Evolutionary conservation across 2,797 vertebrate genomes (phyloP), one percentile per base, ranked within the genome.

Genomic region (Enteromius viviparus): DNA sequence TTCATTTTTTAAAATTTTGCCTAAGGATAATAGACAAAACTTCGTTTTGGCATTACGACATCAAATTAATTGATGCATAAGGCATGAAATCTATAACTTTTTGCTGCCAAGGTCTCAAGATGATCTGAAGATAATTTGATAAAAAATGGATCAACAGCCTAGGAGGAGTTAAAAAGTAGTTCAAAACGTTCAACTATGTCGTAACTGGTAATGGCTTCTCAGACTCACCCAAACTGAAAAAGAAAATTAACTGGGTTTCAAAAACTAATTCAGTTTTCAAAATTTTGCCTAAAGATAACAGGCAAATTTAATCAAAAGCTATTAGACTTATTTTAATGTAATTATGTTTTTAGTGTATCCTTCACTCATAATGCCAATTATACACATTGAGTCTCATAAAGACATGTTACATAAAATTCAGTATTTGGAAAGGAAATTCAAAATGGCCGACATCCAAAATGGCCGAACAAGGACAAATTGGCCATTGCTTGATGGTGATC

Each of bases 401-500:
- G 26, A 32, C 14, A 60, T 60, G 26, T 62, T 62, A 29, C 26
- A 29, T 64, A 64, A 64, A 23, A 40, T 15, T 17, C 51, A 17
- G 34, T 17, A 10, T 58, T 60, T 26, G 23, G 2, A 15, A 53
- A 3, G 3, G 0, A 26, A 58, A 58, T 60, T 76, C 74, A 60
- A 76, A 76, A 60, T 76, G 74, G 53, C 14, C 10, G 53, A 17
- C 53, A 2, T 26, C 7, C 21, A 76, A 76, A 76, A 76, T 58
- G 72, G 51, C 51, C 6, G 12, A 75, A 32, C 51, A 40, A 23
- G 53, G 34, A 60, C 40, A 76, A 76, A 60, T 37, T 58, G 0
- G 34, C 2, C n/a, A 26, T 15, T 11, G 32, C 12, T 8, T 40
- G 21, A 58, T 21, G 19, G 34, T 66, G 34, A 37, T 66, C 32